These are phyloP conservation scores for Venustaconcha ellipsiformis DNA, from an alignment of 1,140 invertebrate genomes.

Conservation along the genomic window DNA sequence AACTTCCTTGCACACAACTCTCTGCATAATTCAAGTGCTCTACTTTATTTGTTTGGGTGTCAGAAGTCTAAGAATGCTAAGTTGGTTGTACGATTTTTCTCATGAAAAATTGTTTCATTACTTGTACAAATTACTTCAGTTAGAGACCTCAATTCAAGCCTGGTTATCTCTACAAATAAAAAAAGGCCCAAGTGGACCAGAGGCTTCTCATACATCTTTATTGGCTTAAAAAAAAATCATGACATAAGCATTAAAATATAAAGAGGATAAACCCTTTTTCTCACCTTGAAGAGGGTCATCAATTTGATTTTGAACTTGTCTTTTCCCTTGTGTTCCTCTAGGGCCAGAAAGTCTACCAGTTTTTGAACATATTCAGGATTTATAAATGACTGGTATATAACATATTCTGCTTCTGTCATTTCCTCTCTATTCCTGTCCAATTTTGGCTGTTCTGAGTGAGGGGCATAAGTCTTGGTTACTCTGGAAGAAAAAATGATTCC, in stretches of 20 bases:
- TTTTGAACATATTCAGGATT: slow-evolving; percentile 79
- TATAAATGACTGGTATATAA: slow-evolving; percentile 80
- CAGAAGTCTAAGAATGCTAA: no score
- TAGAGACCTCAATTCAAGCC: not conserved
- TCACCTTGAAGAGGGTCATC: slow-evolving; percentile 81
- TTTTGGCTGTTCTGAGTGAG: slow-evolving; percentile 75
- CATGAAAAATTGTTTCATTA: no score
- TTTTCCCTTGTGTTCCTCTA: slow-evolving; percentile 89
- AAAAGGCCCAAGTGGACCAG: not conserved
- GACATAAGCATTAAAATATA: not conserved
- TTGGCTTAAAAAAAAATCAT: no score
- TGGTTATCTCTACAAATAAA: not conserved
- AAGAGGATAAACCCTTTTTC: slow-evolving; percentile 28
- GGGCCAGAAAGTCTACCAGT: slow-evolving; percentile 80
- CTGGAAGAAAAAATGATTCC: slow-evolving; percentile 28
- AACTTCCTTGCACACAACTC: no score
- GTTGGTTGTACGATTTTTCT: no score
- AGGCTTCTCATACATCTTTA: not conserved
- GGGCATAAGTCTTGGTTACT: slow-evolving; percentile 68
- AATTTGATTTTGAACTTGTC: slow-evolving; percentile 81
- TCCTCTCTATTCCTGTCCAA: slow-evolving; percentile 70
- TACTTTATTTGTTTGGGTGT: no score
- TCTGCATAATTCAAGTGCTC: no score
- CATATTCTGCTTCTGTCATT: slow-evolving; percentile 71
- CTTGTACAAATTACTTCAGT: no score